These are phyloP conservation scores for Podotricha telesiphe DNA, from an alignment of 2,888 invertebrate species.

Conservation along the genomic window DNA sequence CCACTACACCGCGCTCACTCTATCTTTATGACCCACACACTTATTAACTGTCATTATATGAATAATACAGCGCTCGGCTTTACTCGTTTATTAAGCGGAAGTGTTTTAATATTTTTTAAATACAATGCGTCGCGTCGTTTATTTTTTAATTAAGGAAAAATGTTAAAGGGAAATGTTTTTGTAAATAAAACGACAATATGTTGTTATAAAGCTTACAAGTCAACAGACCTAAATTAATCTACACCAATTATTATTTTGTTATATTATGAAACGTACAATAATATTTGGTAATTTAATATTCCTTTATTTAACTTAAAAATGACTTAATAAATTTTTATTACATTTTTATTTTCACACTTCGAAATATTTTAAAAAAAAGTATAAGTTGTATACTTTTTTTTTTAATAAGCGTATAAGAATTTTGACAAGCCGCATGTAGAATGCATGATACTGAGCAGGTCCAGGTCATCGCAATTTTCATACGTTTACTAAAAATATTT, in stretches of 20 bases:
- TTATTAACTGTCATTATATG: slow-evolving; percentile 38
- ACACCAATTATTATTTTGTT: neutral
- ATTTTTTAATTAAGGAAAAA: slow-evolving; percentile 17
- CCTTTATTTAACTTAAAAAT: no score
- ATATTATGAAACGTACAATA: no score
- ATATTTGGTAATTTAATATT: no score
- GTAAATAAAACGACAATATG: neutral
- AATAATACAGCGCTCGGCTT: slow-evolving; percentile 36
- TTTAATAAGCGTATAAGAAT: no score
- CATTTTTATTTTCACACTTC: no score
- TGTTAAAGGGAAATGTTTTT: neutral
- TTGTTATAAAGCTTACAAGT: neutral
- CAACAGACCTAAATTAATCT: neutral
- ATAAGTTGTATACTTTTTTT: no score
- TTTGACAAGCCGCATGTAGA: no score
- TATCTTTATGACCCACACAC: slow-evolving; percentile 61
- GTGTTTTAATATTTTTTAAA: slow-evolving; percentile 26
- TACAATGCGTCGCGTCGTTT: slow-evolving; percentile 16
- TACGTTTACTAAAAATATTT: no score
- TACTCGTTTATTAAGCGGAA: slow-evolving; percentile 17
- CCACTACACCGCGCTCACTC: slow-evolving; percentile 48
- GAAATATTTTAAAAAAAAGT: no score
- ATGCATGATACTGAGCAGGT: no score
- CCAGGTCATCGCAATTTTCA: no score
- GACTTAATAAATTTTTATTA: no score